A percentile compares a stretch with the other conserved stretches of the same genome.
Evolutionary conservation across 2,797 vertebrate genomes (phyloP).

Genomic region (Myripristis murdjan): DNA sequence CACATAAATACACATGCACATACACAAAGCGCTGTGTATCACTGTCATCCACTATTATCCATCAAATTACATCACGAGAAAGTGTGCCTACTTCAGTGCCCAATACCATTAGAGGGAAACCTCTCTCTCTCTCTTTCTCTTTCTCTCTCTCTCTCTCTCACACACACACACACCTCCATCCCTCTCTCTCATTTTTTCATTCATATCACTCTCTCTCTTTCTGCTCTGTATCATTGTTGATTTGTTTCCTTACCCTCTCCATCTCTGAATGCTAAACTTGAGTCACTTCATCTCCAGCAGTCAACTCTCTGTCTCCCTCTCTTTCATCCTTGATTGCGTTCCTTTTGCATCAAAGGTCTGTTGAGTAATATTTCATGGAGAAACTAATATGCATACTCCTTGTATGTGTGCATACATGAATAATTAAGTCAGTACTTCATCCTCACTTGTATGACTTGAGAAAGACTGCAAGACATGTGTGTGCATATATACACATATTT

Average conservation of each 20-base stretch:
- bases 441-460: conserved; percentile 49
- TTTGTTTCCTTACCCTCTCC: background rate
- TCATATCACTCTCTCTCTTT: background rate
- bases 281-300: conserved; percentile 12
- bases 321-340: conserved; percentile 64
- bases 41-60: conserved; percentile 69
- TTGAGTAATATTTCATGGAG: conserved; percentile 78
- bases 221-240: background rate
- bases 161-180: background rate
- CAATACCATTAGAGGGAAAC: conserved; percentile 44
- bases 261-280: background rate
- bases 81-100: conserved; percentile 29
- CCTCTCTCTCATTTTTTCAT: background rate
- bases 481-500: conserved; percentile 30
- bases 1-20: conserved; percentile 12
- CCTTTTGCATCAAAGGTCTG: conserved; percentile 75
- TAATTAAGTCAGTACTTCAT: conserved; percentile 63
- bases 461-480: conserved; percentile 17
- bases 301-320: conserved; percentile 13
- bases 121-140: too few species aligned
- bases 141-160: too few species aligned
- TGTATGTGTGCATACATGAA: conserved; percentile 74
- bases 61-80: conserved; percentile 72
- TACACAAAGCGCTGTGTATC: conserved; percentile 26
- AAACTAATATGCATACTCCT: conserved; percentile 74